phyloP scores from a whole-genome alignment of 2,113 vertebrate genomes.

The Rissa tridactyla region DNA sequence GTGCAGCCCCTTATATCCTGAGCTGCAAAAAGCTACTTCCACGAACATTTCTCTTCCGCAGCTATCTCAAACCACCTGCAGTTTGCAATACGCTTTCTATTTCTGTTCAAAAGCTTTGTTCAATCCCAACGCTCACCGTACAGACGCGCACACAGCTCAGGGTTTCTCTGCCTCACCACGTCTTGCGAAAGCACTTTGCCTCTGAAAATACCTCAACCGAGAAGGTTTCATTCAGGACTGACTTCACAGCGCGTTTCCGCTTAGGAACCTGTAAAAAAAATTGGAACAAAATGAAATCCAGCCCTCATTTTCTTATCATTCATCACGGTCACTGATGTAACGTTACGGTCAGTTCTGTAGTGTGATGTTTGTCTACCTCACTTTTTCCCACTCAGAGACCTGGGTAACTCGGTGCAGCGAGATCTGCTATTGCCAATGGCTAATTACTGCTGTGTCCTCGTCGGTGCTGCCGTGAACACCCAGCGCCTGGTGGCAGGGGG shows the following conservation, averaged over 20 bases:
- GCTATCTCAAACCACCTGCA: neutral
- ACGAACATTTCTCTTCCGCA: neutral
- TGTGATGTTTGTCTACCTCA: neutral
- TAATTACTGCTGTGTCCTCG: neutral
- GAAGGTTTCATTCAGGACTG: neutral
- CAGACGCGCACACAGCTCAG: neutral
- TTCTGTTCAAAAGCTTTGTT: neutral
- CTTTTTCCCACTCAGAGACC: neutral
- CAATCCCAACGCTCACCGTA: neutral
- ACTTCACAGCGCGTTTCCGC: neutral
- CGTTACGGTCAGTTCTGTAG: neutral
- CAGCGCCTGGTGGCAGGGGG: rapidly evolving
- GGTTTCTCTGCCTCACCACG: neutral
- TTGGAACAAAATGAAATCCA: neutral
- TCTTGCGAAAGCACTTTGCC: neutral
- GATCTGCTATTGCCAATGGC: neutral
- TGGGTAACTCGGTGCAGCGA: neutral
- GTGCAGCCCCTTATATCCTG: neutral
- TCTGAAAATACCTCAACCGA: neutral
- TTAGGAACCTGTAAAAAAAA: neutral
- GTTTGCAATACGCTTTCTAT: neutral
- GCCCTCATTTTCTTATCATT: neutral
- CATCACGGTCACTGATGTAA: neutral
- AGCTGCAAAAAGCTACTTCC: neutral
- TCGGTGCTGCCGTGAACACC: rapidly evolving